These are phyloP conservation scores for Ceratothoa steindachneri DNA, from an alignment of 2,888 invertebrate genomes.

Conservation along the genomic window DNA sequence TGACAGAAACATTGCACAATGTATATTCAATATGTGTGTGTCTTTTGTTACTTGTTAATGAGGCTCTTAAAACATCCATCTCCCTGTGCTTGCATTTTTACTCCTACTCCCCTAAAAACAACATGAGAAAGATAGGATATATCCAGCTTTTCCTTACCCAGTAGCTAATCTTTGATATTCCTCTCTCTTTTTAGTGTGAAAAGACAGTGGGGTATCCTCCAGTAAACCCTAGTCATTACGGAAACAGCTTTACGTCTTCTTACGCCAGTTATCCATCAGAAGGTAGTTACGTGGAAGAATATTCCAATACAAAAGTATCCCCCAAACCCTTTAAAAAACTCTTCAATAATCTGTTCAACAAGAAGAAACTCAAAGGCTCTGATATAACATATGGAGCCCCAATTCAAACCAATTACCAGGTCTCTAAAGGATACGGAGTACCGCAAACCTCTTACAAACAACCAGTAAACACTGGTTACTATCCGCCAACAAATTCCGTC, in stretches of 20 bases:
- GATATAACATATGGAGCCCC: conserved; percentile 11
- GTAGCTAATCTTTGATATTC: not conserved
- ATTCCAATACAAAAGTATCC: not conserved
- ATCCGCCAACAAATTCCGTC: not conserved
- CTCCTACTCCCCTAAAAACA: no score
- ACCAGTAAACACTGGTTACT: not conserved
- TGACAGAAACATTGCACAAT: no score
- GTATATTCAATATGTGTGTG: no score
- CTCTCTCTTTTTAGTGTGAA: not conserved
- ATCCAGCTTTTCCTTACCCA: not conserved
- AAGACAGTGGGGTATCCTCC: conserved; percentile 18
- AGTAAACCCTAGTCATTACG: conserved; percentile 16
- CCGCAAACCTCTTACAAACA: conserved; percentile 24
- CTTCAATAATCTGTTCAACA: not conserved
- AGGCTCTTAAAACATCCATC: no score
- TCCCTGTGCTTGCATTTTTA: no score
- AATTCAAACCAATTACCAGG: not conserved
- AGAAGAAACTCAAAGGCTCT: not conserved
- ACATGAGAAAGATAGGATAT: no score
- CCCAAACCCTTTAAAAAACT: not conserved
- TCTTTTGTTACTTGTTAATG: no score
- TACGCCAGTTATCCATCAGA: not conserved
- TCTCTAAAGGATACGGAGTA: conserved; percentile 14
- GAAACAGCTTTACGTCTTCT: not conserved
- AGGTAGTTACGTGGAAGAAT: no score